Evolutionary conservation across 2,888 invertebrate species (phyloP), one percentile per base, ranked within the genome.

Genomic region (Apamea anceps): DNA sequence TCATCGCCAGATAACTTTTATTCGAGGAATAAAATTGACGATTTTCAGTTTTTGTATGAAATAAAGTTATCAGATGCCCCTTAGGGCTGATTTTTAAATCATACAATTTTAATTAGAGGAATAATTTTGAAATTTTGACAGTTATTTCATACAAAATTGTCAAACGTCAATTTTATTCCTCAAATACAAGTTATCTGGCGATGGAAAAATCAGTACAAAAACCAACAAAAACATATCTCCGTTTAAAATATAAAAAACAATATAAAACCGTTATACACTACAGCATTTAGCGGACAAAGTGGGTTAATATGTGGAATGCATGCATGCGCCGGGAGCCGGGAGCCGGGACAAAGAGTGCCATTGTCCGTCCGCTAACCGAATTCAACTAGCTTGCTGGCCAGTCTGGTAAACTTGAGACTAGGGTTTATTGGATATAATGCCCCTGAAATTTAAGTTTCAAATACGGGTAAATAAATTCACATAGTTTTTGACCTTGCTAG

Each of bases 291-390:
- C 21, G 71, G 4, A 63, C 48, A 74, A 75, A 80, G 48, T 42
- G 62, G 85, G 80, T 85, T 72, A 82, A 63, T 80, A 80, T 72
- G 71, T 85, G 67, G 37, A 74, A 66, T 66, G 80, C 85, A 80
- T 54, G 80, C 73, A 48, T 66, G 71, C 60, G 6, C 45, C 15
- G 37, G 28, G 51, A 37, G 6, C 45, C 15, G 37, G 28, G 51
- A 37, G 25, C 73, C 8, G 37, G 70, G 80, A 72, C 68, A 65
- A 82, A 84, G 57, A 62, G n/a, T 60, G 67, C 21, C 28, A 65
- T 70, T 82, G 63, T 60, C 51, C 62, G 77, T 28, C 10, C 66
- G 57, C 37, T 63, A 57, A 57, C 57, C 28, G 45, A 57, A 57
- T 57, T 75, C 75, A 65, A 65, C 63, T 67, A 45, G n/a, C 82